Percentiles rank a stretch among this genome's conserved stretches.
Evolutionary conservation across 2,797 vertebrate species (phyloP).

Genomic region (Heteromormyrus szaboi): DNA sequence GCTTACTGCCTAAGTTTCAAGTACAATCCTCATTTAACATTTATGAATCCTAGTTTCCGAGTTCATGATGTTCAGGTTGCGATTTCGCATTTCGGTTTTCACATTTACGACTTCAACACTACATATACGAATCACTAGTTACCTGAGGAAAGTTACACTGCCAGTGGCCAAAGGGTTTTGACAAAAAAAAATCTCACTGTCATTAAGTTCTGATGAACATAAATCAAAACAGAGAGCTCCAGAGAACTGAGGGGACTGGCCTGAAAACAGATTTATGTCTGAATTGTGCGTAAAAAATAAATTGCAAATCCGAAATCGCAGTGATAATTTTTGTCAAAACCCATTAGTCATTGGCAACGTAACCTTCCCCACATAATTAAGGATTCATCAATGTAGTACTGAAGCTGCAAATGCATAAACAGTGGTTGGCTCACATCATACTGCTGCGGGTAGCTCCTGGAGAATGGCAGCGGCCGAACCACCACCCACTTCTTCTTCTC

Average conservation of each 20-base stretch:
- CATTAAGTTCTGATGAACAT: background rate
- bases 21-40: background rate
- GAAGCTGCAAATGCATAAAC: background rate
- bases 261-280: background rate
- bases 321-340: background rate
- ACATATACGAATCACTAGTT: background rate
- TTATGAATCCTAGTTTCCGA: background rate
- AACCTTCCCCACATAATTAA: background rate
- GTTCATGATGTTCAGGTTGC: background rate
- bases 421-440: slow-evolving; percentile 74
- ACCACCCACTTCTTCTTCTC: slow-evolving; percentile 98
- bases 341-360: background rate
- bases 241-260: background rate
- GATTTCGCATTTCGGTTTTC: background rate
- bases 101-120: background rate
- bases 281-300: background rate
- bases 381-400: background rate
- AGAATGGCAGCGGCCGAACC: slow-evolving; percentile 87
- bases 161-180: background rate
- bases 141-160: background rate
- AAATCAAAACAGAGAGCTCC: background rate
- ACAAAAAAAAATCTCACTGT: background rate
- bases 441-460: slow-evolving; percentile 92
- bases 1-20: background rate
- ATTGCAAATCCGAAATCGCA: background rate